Base-by-base conservation (phyloP, 2,888 invertebrate species). In the Mythimna albipuncta region DNA sequence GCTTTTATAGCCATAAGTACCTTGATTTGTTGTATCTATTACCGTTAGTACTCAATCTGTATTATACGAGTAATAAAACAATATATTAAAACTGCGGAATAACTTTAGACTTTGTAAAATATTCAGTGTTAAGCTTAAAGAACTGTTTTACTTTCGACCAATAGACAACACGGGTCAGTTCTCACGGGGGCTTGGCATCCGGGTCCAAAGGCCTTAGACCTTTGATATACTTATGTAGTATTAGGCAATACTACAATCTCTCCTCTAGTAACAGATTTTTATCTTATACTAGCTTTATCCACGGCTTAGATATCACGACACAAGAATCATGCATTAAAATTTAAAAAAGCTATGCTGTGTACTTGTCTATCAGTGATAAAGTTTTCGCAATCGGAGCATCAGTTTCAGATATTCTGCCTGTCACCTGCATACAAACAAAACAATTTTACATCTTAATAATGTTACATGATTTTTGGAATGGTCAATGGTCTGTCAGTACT, bases 141-240 rank as follows among this genome's bases (percentile, higher is more conserved):
- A 57, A 47, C 6, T 58, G 61, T 50, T 74, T 70, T 66, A 64
- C 57, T 72, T 70, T 69, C 16, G 21, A 55, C 41, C 54, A 55
- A 72, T 59, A n/a, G 7, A 50, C 19, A 69, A 58, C 47, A 52
- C 35, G 57, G 81, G 68, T 64, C 57, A 67, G 47, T 72, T 81
- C 84, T 81, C 81, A 81, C 81, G 76, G 50, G 58, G 84, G 81
- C 71, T 50, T 55, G 61, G 81, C 64, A 64, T 84, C 84, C 84
- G 81, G 71, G 71, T 81, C 81, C 61, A 58, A 55, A 26, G 71
- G 57, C 65, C 59, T 75, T 67, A 75, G 76, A 84, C 84, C 84
- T 81, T 83, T 80, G 64, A 38, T 58, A 57, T 21, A 58, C 55
- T 61, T 55, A 13, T n/a, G 44, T 47, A 35, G 32, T 38, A 77